These are phyloP conservation scores for Herminia tarsipennalis DNA, from an alignment of 2,888 invertebrate genomes.

Conservation along the genomic window DNA sequence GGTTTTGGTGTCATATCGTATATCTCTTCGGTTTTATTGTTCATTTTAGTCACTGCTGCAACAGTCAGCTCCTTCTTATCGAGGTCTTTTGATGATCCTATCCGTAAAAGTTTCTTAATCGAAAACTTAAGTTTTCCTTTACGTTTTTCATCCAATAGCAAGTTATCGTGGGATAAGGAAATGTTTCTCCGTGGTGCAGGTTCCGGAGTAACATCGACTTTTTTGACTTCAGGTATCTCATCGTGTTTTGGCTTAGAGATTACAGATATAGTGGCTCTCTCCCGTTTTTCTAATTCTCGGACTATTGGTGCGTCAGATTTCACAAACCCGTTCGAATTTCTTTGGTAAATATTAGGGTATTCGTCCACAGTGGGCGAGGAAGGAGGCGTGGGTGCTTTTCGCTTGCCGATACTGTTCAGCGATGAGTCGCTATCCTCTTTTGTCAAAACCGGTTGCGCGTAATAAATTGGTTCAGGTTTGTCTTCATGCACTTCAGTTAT, in stretches of 20 bases:
- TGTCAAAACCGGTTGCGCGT: constrained; percentile 78
- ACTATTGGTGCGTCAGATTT: constrained; percentile 89
- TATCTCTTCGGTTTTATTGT: constrained; percentile 83
- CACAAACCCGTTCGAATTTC: constrained; percentile 82
- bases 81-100: constrained; percentile 90
- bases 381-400: constrained; percentile 92
- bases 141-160: constrained; percentile 87
- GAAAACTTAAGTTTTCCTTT: constrained; percentile 91
- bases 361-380: constrained; percentile 80
- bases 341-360: constrained; percentile 84
- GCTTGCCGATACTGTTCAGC: constrained; percentile 86
- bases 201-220: constrained; percentile 82
- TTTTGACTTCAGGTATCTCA: constrained; percentile 64
- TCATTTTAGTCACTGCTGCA: constrained; percentile 74
- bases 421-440: constrained; percentile 86
- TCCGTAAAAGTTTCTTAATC: constrained; percentile 92
- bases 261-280: constrained; percentile 82
- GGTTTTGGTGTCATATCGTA: constrained; percentile 86
- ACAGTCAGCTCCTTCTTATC: constrained; percentile 84
- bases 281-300: constrained; percentile 91
- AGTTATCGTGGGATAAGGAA: constrained; percentile 91
- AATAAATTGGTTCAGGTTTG: constrained; percentile 73
- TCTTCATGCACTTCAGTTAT: constrained; percentile 69
- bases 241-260: constrained; percentile 64
- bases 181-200: constrained; percentile 89